phyloP scores from a whole-genome alignment of 2,888 invertebrate species.

The Dascillus cervinus region DNA sequence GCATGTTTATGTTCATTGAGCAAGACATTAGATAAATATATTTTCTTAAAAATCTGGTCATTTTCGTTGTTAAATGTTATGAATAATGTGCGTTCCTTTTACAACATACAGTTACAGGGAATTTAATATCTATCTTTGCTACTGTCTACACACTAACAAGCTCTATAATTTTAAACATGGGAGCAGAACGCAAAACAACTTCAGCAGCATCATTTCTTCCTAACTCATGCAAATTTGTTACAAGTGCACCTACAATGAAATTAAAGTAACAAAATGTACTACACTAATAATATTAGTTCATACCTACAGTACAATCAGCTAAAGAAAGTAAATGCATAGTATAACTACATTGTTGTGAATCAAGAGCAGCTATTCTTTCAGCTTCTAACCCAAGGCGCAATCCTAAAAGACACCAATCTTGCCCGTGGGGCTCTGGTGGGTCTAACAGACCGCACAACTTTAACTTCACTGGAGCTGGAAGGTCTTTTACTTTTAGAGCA shows the following conservation, averaged over 20 bases:
- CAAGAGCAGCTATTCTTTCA: slow-evolving; percentile 38
- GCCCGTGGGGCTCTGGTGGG: slow-evolving; percentile 62
- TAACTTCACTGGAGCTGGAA: slow-evolving; percentile 52
- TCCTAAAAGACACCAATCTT: slow-evolving; percentile 72
- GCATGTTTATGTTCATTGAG: no score
- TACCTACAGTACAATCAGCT: slow-evolving; percentile 41
- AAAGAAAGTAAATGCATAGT: slow-evolving; percentile 37
- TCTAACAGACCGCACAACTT: slow-evolving; percentile 61
- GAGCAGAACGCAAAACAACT: slow-evolving; percentile 49
- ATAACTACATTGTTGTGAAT: slow-evolving; percentile 39
- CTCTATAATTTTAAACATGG: slow-evolving; percentile 30
- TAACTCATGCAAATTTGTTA: slow-evolving; percentile 50
- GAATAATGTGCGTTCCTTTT: no score
- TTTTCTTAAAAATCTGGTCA: no score
- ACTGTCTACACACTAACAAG: slow-evolving; percentile 7
- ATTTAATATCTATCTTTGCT: no score
- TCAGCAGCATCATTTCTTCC: slow-evolving; percentile 54
- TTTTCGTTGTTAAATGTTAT: no score
- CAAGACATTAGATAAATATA: no score
- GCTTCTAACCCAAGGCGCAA: slow-evolving; percentile 52
- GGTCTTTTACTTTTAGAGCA: slow-evolving; percentile 50
- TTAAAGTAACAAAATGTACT: not conserved
- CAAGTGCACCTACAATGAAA: slow-evolving; percentile 43
- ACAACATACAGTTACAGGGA: no score
- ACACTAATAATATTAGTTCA: slow-evolving; percentile 6